Evolutionary conservation across 2,888 invertebrate genomes (phyloP).

Genomic region (Thelaira solivaga): DNA sequence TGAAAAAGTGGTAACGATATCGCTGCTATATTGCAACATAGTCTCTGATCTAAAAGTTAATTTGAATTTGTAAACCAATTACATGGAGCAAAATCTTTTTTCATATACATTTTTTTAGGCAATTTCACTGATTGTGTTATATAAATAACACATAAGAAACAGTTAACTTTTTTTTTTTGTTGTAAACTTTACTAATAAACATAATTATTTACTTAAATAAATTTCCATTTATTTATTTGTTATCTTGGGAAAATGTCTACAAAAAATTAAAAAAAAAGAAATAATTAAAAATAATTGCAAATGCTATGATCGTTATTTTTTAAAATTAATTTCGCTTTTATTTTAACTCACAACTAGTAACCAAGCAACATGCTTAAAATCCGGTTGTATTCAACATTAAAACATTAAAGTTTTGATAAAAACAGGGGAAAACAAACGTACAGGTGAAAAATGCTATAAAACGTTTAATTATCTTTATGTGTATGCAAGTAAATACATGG

Average conservation of each 20-base stretch:
- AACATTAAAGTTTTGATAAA: background rate
- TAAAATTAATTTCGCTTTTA: slow-evolving; percentile 53
- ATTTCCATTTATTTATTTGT: slow-evolving; percentile 10
- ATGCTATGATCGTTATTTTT: slow-evolving; percentile 1
- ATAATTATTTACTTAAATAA: too few relatives aligned
- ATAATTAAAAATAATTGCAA: slow-evolving; percentile 13
- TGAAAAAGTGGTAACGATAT: too few relatives aligned
- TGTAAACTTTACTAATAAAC: too few relatives aligned
- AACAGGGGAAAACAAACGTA: background rate
- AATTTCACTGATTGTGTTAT: too few relatives aligned
- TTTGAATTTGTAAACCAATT: too few relatives aligned
- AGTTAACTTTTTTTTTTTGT: too few relatives aligned
- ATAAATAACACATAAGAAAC: too few relatives aligned
- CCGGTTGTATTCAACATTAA: slow-evolving; percentile 44
- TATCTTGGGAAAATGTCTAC: slow-evolving; percentile 32
- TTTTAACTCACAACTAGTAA: slow-evolving; percentile 13
- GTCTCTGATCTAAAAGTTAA: too few relatives aligned
- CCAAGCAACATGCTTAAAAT: slow-evolving; percentile 26
- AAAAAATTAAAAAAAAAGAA: background rate
- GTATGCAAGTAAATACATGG: too few relatives aligned
- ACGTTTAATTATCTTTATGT: slow-evolving; percentile 39
- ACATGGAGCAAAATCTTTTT: too few relatives aligned
- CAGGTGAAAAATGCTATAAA: slow-evolving; percentile 51
- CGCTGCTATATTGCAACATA: too few relatives aligned
- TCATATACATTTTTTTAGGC: too few relatives aligned